phyloP scores from a whole-genome alignment of 2,888 invertebrate genomes.

The Cephonodes hylas region DNA sequence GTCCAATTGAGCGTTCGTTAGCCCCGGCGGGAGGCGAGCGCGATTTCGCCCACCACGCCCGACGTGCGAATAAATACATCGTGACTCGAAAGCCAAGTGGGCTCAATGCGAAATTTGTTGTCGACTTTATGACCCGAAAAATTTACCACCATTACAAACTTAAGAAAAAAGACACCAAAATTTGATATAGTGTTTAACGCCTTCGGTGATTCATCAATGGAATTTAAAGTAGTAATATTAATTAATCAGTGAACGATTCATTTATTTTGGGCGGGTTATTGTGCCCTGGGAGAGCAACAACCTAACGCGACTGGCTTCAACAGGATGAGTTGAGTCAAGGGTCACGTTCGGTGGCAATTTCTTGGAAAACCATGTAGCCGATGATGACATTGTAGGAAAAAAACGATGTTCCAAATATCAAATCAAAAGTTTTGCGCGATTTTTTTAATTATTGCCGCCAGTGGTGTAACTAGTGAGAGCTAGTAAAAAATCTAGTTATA shows the following conservation, averaged over 20 bases:
- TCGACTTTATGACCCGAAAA: neutral
- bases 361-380: neutral
- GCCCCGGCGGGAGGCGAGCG: neutral
- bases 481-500: no score
- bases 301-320: neutral
- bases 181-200: no score
- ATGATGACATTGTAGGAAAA: no score
- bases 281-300: neutral
- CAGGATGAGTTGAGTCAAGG: neutral
- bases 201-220: neutral
- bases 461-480: no score
- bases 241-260: neutral
- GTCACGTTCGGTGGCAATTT: neutral
- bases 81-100: slow-evolving; percentile 1
- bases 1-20: slow-evolving; percentile 5
- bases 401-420: no score
- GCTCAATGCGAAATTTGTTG: slow-evolving; percentile 8
- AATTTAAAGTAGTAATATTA: neutral
- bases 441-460: no score
- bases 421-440: no score
- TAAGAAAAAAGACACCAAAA: no score
- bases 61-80: slow-evolving; percentile 1
- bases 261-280: neutral
- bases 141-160: neutral
- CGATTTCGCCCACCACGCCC: neutral